Evolutionary conservation across 2,888 invertebrate species (phyloP).

Genomic region (Axea sp.): DNA sequence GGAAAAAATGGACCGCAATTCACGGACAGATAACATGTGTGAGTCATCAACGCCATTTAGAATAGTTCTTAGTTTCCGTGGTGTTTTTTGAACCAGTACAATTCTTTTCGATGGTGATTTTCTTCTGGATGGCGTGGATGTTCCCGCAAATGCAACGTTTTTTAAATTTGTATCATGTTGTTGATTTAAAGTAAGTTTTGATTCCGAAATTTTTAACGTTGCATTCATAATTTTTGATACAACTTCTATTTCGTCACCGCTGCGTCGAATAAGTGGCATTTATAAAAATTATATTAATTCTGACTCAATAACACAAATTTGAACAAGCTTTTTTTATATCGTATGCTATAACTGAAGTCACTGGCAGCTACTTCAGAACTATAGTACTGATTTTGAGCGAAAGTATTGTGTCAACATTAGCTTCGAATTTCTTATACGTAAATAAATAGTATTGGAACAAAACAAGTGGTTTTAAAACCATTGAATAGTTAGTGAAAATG

Average conservation of each 20-base stretch:
- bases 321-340: too few species aligned
- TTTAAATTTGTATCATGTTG: too few species aligned
- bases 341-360: too few species aligned
- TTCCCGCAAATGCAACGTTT: too few species aligned
- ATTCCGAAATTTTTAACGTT: background rate
- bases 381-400: background rate
- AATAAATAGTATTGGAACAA: too few species aligned
- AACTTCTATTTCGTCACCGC: background rate
- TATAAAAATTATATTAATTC: too few species aligned
- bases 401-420: background rate
- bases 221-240: background rate
- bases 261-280: background rate
- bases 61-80: background rate
- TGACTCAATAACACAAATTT: too few species aligned
- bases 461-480: too few species aligned
- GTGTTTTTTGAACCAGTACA: background rate
- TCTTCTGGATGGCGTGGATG: background rate
- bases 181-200: too few species aligned
- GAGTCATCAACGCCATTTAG: slow-evolving; percentile 1
- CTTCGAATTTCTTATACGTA: too few species aligned
- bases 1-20: slow-evolving; percentile 12
- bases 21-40: slow-evolving; percentile 1
- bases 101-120: slow-evolving; percentile 5
- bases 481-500: too few species aligned
- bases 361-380: too few species aligned